A percentile compares a stretch with the other conserved stretches of the same genome.
Conservation (phyloP, 2,888 invertebrate species). For the Heliconius ismenius region DNA sequence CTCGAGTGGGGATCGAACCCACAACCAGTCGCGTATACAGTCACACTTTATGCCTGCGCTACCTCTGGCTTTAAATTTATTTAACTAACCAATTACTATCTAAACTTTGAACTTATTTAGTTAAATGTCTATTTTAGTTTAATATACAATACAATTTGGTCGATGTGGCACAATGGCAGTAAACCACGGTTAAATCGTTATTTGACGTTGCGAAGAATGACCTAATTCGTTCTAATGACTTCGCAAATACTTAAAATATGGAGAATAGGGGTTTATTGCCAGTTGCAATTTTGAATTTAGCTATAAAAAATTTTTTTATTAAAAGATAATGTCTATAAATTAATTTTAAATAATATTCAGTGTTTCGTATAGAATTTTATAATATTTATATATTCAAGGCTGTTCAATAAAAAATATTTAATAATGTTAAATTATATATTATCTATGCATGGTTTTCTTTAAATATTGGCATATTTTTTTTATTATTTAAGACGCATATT, state of each 20-base stretch:
- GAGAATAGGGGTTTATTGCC: constrained; percentile 34
- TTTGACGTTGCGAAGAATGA: constrained; percentile 42
- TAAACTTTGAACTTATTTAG: constrained; percentile 44
- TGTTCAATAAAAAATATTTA: neutral
- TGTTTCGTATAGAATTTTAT: neutral
- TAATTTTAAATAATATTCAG: neutral
- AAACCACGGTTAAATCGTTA: constrained; percentile 45
- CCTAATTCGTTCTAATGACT: constrained; percentile 48
- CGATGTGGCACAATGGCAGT: constrained; percentile 45
- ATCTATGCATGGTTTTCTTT: neutral
- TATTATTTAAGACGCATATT: neutral
- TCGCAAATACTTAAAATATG: constrained; percentile 40
- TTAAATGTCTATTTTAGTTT: constrained; percentile 46
- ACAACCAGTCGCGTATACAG: too few species aligned
- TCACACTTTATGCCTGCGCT: too few species aligned
- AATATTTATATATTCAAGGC: neutral
- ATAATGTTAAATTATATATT: neutral
- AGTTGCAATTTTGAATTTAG: constrained; percentile 22
- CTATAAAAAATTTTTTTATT: neutral
- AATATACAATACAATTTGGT: constrained; percentile 43
- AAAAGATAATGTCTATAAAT: neutral
- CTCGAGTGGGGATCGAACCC: too few species aligned
- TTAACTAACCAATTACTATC: constrained; percentile 48
- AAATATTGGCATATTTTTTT: neutral
- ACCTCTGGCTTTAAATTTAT: too few species aligned